Conservation (phyloP, 2,888 invertebrate genomes). For the Machimus atricapillus region DNA sequence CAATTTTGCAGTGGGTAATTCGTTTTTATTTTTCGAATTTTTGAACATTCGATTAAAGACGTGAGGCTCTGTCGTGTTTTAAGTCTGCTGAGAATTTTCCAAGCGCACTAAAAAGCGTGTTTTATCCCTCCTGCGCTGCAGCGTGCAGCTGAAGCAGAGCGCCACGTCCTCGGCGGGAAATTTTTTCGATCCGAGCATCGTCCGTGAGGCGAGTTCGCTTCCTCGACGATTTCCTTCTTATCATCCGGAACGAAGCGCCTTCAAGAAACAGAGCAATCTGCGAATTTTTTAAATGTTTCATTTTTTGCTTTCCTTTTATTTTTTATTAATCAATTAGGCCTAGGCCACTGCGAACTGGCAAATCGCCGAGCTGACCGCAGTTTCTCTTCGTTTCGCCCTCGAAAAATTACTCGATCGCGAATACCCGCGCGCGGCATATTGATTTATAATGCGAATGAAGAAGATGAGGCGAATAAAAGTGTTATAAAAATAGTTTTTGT, state of each 20-base stretch:
- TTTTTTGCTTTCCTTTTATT: not conserved
- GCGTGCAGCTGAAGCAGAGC: not conserved
- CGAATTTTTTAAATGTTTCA: not conserved
- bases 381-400: not conserved
- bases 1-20: no score
- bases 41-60: not conserved
- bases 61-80: not conserved
- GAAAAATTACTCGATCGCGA: not conserved
- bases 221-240: not conserved
- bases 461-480: not conserved
- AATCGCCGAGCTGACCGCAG: not conserved
- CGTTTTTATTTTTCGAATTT: not conserved
- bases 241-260: not conserved
- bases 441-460: not conserved
- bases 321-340: constrained; percentile 14
- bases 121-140: not conserved
- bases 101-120: not conserved
- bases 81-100: not conserved
- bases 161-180: not conserved
- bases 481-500: not conserved
- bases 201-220: not conserved
- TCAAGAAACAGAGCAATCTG: not conserved
- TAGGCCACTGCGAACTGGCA: not conserved
- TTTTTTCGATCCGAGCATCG: not conserved
- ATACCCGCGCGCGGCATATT: not conserved